Evolutionary conservation across 2,113 vertebrate genomes (phyloP).

Genomic region (Platycercus adscitus): DNA sequence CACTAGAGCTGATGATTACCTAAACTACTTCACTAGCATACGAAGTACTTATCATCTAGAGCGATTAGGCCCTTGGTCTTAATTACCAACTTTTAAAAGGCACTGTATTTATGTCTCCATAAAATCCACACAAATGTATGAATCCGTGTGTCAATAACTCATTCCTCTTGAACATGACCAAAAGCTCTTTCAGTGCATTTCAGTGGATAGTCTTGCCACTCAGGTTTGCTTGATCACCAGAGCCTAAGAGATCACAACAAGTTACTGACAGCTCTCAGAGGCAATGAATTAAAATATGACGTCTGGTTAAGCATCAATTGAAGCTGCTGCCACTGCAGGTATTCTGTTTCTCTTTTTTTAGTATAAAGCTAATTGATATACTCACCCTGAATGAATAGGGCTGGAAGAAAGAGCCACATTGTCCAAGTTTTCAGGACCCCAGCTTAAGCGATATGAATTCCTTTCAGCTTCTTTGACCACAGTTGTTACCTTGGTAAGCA

Average conservation of each 20-base stretch:
- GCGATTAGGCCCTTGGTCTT: not conserved
- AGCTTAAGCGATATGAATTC: conserved; percentile 88
- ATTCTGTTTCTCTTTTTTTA: not conserved
- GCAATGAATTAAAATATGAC: conserved; percentile 16
- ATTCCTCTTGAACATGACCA: not conserved
- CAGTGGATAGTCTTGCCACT: not conserved
- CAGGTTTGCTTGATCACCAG: not conserved
- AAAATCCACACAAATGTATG: not conserved
- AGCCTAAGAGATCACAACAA: not conserved
- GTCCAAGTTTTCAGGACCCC: conserved; percentile 93
- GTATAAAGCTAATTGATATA: conserved; percentile 51
- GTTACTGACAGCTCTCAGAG: not conserved
- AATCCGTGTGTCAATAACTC: not conserved
- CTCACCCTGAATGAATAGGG: conserved; percentile 95
- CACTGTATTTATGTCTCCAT: not conserved
- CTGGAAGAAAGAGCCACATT: conserved; percentile 95
- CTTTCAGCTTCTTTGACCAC: conserved; percentile 87
- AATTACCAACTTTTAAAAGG: not conserved
- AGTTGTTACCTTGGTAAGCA: conserved; percentile 78
- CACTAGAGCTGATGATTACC: not conserved
- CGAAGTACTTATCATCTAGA: not conserved
- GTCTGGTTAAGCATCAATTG: conserved; percentile 7
- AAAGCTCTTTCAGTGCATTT: not conserved
- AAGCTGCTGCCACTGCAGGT: conserved; percentile 31
- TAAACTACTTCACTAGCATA: not conserved